phyloP scores from a whole-genome alignment of 2,113 vertebrate species.

The Rhineura floridana region DNA sequence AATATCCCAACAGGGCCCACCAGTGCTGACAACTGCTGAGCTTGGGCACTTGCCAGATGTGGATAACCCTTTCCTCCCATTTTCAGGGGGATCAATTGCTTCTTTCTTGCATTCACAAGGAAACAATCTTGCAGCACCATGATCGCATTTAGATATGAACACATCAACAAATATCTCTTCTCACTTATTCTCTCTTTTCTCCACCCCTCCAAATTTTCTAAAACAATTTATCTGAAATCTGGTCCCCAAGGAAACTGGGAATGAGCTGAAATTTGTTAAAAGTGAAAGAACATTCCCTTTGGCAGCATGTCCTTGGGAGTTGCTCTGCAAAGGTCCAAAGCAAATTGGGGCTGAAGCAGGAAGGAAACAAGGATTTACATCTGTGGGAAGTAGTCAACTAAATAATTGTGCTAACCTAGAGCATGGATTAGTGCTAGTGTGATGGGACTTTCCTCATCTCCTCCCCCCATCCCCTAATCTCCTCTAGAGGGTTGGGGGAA shows the following conservation, averaged over 20 bases:
- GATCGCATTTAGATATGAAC: neutral
- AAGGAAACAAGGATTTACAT: neutral
- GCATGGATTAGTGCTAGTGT: no score
- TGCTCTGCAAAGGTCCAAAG: neutral
- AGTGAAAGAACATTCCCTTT: neutral
- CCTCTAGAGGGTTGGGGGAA: no score
- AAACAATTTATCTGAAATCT: neutral
- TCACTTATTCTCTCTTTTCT: neutral
- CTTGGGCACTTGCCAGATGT: neutral
- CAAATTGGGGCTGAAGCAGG: neutral
- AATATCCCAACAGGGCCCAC: no score
- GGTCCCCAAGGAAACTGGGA: neutral
- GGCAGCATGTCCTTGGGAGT: neutral
- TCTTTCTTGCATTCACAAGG: neutral
- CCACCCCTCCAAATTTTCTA: neutral
- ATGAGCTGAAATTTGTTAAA: neutral
- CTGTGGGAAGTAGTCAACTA: no score
- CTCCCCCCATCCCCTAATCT: no score
- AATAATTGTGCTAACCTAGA: no score
- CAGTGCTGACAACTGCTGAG: no score
- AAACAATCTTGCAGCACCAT: neutral
- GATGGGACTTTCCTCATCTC: no score
- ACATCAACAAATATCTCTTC: neutral
- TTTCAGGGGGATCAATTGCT: no score
- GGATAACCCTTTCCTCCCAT: no score